Percentiles rank a stretch among this genome's conserved stretches.
Evolutionary conservation across 2,888 invertebrate genomes (phyloP).

Genomic region (Apoderus coryli): DNA sequence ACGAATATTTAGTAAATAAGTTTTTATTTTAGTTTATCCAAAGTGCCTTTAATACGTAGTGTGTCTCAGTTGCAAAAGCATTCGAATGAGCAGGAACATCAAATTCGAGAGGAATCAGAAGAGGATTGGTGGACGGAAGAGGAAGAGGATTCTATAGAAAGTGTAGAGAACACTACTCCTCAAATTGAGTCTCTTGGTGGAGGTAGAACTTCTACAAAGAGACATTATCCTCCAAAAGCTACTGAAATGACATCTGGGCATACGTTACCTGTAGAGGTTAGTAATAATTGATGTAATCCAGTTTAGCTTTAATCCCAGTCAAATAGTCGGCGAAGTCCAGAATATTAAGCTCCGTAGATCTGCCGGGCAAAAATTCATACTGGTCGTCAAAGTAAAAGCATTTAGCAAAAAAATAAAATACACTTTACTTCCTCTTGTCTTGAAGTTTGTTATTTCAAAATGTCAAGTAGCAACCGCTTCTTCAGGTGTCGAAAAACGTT

Average conservation of each 20-base stretch:
- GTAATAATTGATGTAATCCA: not conserved
- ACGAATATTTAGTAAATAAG: too few species aligned
- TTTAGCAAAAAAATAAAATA: too few species aligned
- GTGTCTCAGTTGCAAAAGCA: conserved; percentile 16
- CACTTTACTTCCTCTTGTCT: too few species aligned
- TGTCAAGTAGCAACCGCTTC: too few species aligned
- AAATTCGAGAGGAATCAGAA: conserved; percentile 17
- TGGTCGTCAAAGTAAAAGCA: too few species aligned
- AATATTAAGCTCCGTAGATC: too few species aligned
- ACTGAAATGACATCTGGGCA: conserved; percentile 29
- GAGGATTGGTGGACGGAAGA: conserved; percentile 33
- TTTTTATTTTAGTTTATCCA: conserved; percentile 14
- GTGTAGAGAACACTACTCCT: conserved; percentile 21
- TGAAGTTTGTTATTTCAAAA: too few species aligned
- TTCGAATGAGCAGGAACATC: conserved; percentile 1
- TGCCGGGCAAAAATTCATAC: too few species aligned
- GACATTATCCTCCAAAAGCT: conserved; percentile 28
- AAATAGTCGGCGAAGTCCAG: too few species aligned
- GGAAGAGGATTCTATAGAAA: conserved; percentile 25
- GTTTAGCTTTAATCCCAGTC: too few species aligned
- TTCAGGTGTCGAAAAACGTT: too few species aligned
- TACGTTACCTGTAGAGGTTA: conserved; percentile 29
- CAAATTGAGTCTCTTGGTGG: conserved; percentile 14
- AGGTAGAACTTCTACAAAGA: conserved; percentile 15
- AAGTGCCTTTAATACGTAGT: conserved; percentile 19